Conservation (phyloP, 2,113 vertebrate genomes). For the Lophochroa leadbeateri region DNA sequence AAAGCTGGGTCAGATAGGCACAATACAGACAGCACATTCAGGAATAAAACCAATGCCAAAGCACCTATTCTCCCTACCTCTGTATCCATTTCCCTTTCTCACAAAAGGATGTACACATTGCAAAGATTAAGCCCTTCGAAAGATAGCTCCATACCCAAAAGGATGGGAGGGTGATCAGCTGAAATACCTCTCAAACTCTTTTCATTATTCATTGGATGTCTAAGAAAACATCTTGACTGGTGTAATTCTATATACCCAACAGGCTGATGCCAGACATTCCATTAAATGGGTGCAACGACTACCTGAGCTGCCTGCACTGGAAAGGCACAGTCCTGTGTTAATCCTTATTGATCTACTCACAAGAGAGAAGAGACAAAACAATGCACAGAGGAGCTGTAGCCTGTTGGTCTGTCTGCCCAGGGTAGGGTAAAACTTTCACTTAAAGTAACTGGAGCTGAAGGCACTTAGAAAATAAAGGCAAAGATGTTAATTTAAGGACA, state of each 20-base stretch:
- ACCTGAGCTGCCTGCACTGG: background rate
- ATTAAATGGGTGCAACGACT: conserved; percentile 37
- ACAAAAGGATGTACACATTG: background rate
- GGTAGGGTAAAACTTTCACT: background rate
- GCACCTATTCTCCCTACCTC: background rate
- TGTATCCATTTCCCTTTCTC: background rate
- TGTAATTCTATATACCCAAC: conserved; percentile 46
- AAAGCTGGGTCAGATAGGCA: background rate
- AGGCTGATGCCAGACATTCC: conserved; percentile 18
- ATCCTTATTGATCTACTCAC: background rate
- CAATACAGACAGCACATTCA: background rate
- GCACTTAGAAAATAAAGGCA: background rate
- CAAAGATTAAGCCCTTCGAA: background rate
- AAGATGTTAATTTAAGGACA: background rate
- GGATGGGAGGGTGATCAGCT: background rate
- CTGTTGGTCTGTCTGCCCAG: background rate
- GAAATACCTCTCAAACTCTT: conserved; percentile 39
- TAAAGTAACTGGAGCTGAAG: background rate
- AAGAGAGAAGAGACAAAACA: background rate
- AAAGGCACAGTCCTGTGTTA: conserved; percentile 10
- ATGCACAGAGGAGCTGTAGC: background rate
- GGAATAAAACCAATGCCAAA: background rate
- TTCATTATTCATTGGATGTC: conserved; percentile 52
- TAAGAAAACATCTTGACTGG: conserved; percentile 51
- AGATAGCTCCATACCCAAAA: background rate